Percentiles rank a stretch among this genome's conserved stretches.
Evolutionary conservation across 2,888 invertebrate genomes (phyloP).

Genomic region (Drosophila yooni): DNA sequence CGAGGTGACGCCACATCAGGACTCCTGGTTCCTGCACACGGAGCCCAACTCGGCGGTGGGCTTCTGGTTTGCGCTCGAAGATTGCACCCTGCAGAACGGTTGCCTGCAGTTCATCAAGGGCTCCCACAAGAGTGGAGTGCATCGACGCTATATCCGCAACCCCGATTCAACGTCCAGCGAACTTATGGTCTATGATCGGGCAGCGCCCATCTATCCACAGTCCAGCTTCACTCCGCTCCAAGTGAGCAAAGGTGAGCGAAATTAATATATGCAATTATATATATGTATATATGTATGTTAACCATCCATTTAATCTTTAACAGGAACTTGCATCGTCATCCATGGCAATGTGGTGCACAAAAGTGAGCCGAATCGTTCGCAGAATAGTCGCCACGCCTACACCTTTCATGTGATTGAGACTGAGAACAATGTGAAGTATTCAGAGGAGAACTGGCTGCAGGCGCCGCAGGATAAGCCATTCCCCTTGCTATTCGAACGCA

Average conservation of each 20-base stretch:
- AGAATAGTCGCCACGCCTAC: constrained; percentile 95
- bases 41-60: constrained; percentile 93
- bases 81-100: constrained; percentile 96
- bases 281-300: background rate
- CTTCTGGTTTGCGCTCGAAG: constrained; percentile 98
- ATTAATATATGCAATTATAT: background rate
- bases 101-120: constrained; percentile 97
- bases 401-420: constrained; percentile 97
- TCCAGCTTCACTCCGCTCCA: constrained; percentile 92
- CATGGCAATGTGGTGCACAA: constrained; percentile 97
- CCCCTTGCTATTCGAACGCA: constrained; percentile 87
- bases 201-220: constrained; percentile 89
- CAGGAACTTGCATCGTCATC: constrained; percentile 94
- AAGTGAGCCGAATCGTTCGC: constrained; percentile 93
- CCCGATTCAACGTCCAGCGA: constrained; percentile 88
- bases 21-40: constrained; percentile 94
- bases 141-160: constrained; percentile 89
- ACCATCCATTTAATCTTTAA: background rate
- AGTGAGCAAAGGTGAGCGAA: constrained; percentile 91
- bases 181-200: constrained; percentile 89
- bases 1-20: constrained; percentile 93
- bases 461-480: constrained; percentile 90
- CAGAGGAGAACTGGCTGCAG: constrained; percentile 94
- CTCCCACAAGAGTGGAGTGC: constrained; percentile 94
- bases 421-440: constrained; percentile 89